Evolutionary conservation across 2,113 vertebrate genomes (phyloP), one percentile per base, ranked within the genome.

Genomic region (Tragulus kanchil): DNA sequence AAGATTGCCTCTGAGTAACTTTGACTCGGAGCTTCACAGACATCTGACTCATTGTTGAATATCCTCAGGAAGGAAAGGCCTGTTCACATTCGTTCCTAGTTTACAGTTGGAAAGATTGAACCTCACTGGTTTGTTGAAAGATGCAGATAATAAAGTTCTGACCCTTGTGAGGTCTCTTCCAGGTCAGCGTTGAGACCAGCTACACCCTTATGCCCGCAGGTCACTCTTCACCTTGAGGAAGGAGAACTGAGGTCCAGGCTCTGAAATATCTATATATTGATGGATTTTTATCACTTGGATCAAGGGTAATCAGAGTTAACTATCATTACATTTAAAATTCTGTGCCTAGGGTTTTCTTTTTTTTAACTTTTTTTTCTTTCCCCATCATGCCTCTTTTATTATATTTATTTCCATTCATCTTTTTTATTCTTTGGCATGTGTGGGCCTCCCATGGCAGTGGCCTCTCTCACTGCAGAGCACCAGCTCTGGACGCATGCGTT

Each of bases 251-350:
- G 42, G 10, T 56, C 7, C n/a, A 23, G 28, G 56, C 15, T 86
- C 56, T n/a, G 48, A 85, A 91, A 92, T 88, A 45, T 73, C 42
- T 25, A 73, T 73, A 65, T 65, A 88, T 69, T 73, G 58, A 86
- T 36, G 85, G 8, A 9, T 59, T 91, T 19, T 73, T 93, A 75
- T 84, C 61, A 48, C 62, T 79, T 36, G 42, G 75, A 75, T 69
- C 50, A 87, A 86, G 42, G 61, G 23, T 64, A 93, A 85, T 67
- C 36, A 84, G 85, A 54, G 42, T 84, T 89, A 93, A 12, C 71
- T 75, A n/a, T 64, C 62, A 82, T 42, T 85, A 48, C 21, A 52
- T 54, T 90, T 71, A 71, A 94, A 82, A n/a, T 89, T 83, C 54
- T 94, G 59, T 77, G 73, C 25, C 81, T 81, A 54, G 25, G 7